phyloP scores from a whole-genome alignment of 2,113 vertebrate species.

The Lutjanus erythropterus region DNA sequence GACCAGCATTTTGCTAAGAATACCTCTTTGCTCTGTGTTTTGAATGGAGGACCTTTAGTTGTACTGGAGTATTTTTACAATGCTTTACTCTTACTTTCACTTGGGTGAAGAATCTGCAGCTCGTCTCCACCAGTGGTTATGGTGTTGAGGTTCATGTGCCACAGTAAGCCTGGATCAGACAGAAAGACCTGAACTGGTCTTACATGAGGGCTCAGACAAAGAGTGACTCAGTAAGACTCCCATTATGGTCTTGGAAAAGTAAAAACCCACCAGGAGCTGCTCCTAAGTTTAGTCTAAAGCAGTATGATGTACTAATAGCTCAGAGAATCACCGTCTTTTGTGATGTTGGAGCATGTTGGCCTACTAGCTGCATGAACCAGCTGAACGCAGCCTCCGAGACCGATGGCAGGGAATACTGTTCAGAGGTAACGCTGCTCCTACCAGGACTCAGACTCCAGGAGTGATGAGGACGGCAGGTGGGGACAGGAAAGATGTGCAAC shows the following conservation, averaged over 20 bases:
- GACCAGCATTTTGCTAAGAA: background rate
- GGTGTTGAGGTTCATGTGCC: background rate
- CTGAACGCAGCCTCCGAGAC: too few species aligned
- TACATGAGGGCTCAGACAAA: background rate
- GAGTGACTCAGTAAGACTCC: background rate
- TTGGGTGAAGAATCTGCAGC: background rate
- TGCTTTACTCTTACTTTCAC: background rate
- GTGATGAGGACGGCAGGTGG: too few species aligned
- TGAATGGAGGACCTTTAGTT: background rate
- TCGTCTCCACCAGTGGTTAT: background rate
- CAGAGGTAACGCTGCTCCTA: too few species aligned
- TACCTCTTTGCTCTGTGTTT: background rate
- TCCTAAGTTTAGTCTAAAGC: background rate
- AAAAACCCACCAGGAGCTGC: background rate
- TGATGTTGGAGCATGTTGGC: background rate
- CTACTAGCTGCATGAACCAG: too few species aligned
- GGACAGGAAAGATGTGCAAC: too few species aligned
- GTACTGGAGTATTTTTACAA: background rate
- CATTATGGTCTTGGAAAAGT: background rate
- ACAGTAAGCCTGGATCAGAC: background rate
- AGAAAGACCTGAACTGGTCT: background rate
- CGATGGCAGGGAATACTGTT: too few species aligned
- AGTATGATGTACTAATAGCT: background rate
- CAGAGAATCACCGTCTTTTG: background rate
- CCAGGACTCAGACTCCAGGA: too few species aligned